These are phyloP conservation scores for Allygus modestus DNA, from an alignment of 2,888 invertebrate genomes.

Conservation along the genomic window DNA sequence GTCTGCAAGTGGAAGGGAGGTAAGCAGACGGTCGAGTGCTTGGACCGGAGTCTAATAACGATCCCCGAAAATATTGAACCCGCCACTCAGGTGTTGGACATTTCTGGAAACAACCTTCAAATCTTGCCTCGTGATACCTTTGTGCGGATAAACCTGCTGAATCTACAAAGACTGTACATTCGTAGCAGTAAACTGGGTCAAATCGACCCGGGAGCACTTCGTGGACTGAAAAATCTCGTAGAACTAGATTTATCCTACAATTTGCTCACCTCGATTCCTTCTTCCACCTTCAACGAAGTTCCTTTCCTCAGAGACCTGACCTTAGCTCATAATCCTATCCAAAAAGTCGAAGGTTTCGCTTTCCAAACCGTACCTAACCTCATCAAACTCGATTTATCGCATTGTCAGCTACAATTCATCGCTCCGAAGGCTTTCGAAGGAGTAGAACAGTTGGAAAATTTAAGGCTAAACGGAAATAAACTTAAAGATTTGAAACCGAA, in stretches of 20 bases:
- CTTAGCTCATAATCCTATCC: conserved; percentile 88
- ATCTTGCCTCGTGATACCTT: conserved; percentile 90
- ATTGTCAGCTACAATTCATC: conserved; percentile 88
- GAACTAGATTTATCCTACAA: conserved; percentile 93
- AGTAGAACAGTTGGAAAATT: conserved; percentile 84
- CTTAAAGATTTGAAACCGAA: conserved; percentile 86
- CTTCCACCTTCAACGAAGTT: conserved; percentile 86
- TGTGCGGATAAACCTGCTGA: conserved; percentile 87
- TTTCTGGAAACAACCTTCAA: conserved; percentile 92
- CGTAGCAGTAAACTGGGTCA: conserved; percentile 90
- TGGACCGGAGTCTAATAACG: conserved; percentile 88
- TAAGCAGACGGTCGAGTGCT: conserved; percentile 95
- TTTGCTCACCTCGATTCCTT: conserved; percentile 88
- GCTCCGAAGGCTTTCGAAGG: conserved; percentile 88
- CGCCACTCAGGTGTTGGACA: conserved; percentile 93
- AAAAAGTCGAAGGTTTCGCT: conserved; percentile 86
- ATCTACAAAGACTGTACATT: conserved; percentile 91
- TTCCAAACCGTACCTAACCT: conserved; percentile 86
- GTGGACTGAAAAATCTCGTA: conserved; percentile 91
- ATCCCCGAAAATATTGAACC: conserved; percentile 92
- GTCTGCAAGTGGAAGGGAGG: conserved; percentile 96
- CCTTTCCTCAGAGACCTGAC: conserved; percentile 90
- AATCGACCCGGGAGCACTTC: conserved; percentile 91
- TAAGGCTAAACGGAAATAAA: conserved; percentile 90
- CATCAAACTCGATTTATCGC: conserved; percentile 90